Base-by-base conservation (phyloP, 2,113 vertebrate genomes). In the Pseudopipra pipra region DNA sequence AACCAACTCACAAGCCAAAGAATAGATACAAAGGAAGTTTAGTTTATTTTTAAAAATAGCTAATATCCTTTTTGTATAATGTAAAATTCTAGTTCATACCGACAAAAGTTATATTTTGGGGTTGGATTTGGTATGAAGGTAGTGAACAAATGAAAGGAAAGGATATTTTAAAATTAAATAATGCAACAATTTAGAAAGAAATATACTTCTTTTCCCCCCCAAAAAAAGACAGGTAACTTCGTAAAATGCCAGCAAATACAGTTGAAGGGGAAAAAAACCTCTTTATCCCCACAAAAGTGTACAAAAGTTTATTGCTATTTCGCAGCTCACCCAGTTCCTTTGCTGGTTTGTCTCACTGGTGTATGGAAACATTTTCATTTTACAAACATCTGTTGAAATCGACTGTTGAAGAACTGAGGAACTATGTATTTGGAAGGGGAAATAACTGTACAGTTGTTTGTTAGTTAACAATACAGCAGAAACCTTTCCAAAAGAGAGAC, bases 11-110 rank as follows among this genome's bases (percentile, higher is more conserved):
- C 86, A 72, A 93, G 35, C 66, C 84, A 83, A 85, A 81, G 73
- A 88, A 92, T 35, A 92, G 85, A 77, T 52, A 78, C 88, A 89
- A 90, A 93, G 93, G 92, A 96, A 93, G 85, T 85, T 87, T 35
- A 56, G 68, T 92, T 96, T 85, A 67, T 62, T 93, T 90, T 89
- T 86, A 33, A 92, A 88, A 86, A 76, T 74, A 93, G 37, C 55
- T 63, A 87, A 74, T 90, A 67, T 72, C 19, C 54, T 81, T 90
- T 24, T 85, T 44, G 25, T 41, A 19, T 75, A 56, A 54, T n/a
- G 52, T n/a, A 89, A 74, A 92, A 87, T 68, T 86, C 61, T 30
- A 37, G 56, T 75, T 94, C 75, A 90, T 66, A 72, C 3, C 2
- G 44, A 37, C 65, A 25, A 12, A 13, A 86, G 61, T 75, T 78